Conservation (phyloP, 2,888 invertebrate genomes). For the Thalpophila matura region DNA sequence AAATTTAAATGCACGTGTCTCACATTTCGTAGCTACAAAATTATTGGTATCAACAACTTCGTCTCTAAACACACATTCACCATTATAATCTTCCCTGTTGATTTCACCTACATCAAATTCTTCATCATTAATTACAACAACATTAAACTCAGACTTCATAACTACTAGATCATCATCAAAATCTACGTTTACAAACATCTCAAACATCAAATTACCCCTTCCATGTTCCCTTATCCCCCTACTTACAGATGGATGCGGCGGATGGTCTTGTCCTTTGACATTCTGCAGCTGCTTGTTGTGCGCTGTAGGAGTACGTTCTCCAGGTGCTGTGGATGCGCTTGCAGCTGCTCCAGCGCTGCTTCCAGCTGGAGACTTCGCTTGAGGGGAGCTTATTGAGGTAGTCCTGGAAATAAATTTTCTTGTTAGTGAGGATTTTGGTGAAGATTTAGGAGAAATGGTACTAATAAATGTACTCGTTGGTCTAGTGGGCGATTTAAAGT, state of each 20-base stretch:
- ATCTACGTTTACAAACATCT: background rate
- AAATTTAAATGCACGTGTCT: too few relatives aligned
- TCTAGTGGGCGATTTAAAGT: too few relatives aligned
- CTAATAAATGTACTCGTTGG: too few relatives aligned
- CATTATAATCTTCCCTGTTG: background rate
- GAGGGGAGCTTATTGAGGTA: constrained; percentile 93
- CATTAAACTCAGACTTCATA: background rate
- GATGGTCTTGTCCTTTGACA: constrained; percentile 92
- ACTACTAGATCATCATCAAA: background rate
- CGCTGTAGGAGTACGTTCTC: constrained; percentile 91
- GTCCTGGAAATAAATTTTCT: constrained; percentile 89
- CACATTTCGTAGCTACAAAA: too few relatives aligned
- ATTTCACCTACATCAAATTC: background rate
- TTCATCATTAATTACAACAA: background rate
- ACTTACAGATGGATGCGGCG: constrained; percentile 95
- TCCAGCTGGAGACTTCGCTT: constrained; percentile 94
- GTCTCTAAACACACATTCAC: background rate
- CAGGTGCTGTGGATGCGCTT: constrained; percentile 87
- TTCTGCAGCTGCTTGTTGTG: constrained; percentile 94
- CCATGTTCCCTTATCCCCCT: constrained; percentile 14
- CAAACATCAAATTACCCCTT: constrained; percentile 8
- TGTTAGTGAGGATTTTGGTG: background rate
- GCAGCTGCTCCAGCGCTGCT: constrained; percentile 91
- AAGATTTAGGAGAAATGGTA: background rate
- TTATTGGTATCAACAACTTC: too few relatives aligned